These are phyloP conservation scores for Nomada ferruginata DNA, from an alignment of 2,888 invertebrate species.

Conservation along the genomic window DNA sequence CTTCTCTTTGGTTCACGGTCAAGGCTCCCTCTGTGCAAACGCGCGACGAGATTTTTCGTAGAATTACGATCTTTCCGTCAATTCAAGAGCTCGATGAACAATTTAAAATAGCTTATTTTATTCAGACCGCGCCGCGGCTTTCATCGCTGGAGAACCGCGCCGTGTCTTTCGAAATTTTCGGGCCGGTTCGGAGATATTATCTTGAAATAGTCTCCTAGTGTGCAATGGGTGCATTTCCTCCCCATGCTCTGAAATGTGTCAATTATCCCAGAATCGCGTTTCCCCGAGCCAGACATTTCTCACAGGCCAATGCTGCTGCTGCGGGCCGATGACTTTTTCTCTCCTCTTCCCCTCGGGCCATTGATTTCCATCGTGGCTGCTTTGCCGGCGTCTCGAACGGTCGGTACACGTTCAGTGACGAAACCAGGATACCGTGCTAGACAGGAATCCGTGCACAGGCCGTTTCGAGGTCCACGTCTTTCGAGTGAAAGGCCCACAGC, in stretches of 20 bases:
- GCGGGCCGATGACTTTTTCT: slow-evolving; percentile 33
- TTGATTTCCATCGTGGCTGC: slow-evolving; percentile 46
- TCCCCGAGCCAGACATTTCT: slow-evolving; percentile 48
- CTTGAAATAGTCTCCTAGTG: slow-evolving; percentile 8
- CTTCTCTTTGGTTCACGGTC: too few species aligned
- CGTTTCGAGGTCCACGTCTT: slow-evolving; percentile 64
- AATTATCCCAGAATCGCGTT: slow-evolving; percentile 59
- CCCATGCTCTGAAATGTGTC: slow-evolving; percentile 55
- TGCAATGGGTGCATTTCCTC: slow-evolving; percentile 36
- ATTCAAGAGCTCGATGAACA: too few species aligned
- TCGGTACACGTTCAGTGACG: slow-evolving; percentile 59
- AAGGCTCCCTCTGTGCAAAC: too few species aligned
- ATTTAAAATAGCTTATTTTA: too few species aligned
- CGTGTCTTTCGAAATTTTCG: slow-evolving; percentile 61
- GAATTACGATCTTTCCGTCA: too few species aligned
- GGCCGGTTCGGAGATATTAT: slow-evolving; percentile 15
- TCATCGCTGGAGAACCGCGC: too few species aligned
- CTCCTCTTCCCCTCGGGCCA: neutral
- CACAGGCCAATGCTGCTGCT: slow-evolving; percentile 24
- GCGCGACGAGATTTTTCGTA: too few species aligned
- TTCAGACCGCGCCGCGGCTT: too few species aligned
- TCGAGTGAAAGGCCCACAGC: slow-evolving; percentile 65
- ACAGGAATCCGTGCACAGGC: slow-evolving; percentile 64
- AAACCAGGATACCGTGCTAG: slow-evolving; percentile 70
- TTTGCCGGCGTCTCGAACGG: slow-evolving; percentile 42